phyloP scores from a whole-genome alignment of 2,797 vertebrate genomes.

The Lemur catta region DNA sequence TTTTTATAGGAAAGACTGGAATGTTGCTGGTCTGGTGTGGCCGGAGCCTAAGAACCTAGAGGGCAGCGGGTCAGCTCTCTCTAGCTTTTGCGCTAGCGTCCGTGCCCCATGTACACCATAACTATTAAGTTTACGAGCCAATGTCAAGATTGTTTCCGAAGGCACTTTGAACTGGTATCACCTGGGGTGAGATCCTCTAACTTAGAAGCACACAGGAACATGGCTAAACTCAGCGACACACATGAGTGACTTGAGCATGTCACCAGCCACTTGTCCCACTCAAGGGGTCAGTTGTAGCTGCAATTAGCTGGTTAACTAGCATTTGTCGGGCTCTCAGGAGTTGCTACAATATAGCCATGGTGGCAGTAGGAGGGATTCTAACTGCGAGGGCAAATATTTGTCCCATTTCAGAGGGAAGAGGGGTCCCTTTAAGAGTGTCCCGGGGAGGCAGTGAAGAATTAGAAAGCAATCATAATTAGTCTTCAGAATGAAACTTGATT shows the following conservation, averaged over 20 bases:
- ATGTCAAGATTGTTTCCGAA: neutral
- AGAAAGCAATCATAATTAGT: neutral
- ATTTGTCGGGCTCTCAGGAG: neutral
- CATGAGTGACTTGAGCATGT: neutral
- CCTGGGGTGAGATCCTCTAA: neutral
- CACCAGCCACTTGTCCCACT: slow-evolving; percentile 46
- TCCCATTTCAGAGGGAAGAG: neutral
- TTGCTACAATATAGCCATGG: neutral
- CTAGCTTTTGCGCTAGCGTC: neutral
- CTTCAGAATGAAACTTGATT: neutral
- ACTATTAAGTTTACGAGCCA: neutral
- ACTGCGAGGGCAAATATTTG: neutral
- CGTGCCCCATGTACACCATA: accelerated
- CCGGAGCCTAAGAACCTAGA: neutral
- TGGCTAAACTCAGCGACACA: neutral
- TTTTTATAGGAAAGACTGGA: neutral
- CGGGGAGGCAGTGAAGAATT: neutral
- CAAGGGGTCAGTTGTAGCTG: neutral
- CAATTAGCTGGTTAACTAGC: neutral
- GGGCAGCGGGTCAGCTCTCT: neutral
- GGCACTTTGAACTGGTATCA: neutral
- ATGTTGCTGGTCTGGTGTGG: neutral
- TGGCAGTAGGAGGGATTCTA: neutral
- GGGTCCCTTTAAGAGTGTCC: neutral
- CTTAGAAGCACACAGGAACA: neutral